Conservation (phyloP, 2,888 invertebrate genomes). For the Cheilosia scutellata region DNA sequence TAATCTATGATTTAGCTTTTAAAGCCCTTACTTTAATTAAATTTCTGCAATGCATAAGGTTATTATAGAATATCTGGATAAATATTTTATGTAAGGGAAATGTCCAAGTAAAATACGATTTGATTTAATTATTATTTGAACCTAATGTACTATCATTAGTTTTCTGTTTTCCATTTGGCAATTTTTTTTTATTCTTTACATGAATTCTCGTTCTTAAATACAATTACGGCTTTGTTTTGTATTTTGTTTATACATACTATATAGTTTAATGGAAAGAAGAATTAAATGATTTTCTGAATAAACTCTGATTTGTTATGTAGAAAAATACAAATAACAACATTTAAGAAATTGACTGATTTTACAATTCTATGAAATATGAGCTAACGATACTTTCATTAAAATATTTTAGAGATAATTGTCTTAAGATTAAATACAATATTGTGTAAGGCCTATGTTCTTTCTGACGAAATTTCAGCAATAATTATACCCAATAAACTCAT, state of each 20-base stretch:
- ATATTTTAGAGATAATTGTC: slow-evolving; percentile 75
- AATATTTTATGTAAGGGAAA: slow-evolving; percentile 76
- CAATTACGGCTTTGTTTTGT: slow-evolving; percentile 49
- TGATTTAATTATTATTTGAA: slow-evolving; percentile 72
- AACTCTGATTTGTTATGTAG: slow-evolving; percentile 67
- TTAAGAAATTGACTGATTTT: slow-evolving; percentile 77
- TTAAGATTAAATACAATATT: slow-evolving; percentile 73
- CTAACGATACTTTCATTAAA: slow-evolving; percentile 76
- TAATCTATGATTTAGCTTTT: slow-evolving; percentile 77
- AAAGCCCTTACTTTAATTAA: slow-evolving; percentile 76
- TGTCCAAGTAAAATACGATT: slow-evolving; percentile 78
- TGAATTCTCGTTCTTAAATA: slow-evolving; percentile 64
- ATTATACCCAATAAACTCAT: slow-evolving; percentile 73
- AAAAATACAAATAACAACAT: slow-evolving; percentile 77
- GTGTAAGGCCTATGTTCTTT: slow-evolving; percentile 74
- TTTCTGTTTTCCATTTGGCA: slow-evolving; percentile 61
- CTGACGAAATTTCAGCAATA: slow-evolving; percentile 75
- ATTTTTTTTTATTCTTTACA: slow-evolving; percentile 42
- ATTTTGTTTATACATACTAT: slow-evolving; percentile 61
- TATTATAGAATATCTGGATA: slow-evolving; percentile 73
- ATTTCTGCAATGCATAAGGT: slow-evolving; percentile 72
- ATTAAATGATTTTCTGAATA: slow-evolving; percentile 65
- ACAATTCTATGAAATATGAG: slow-evolving; percentile 76
- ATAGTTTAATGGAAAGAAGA: slow-evolving; percentile 60
- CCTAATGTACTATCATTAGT: slow-evolving; percentile 61